A percentile compares a stretch with the other conserved stretches of the same genome.
These are phyloP conservation scores for Varroa destructor DNA, from an alignment of 1,140 invertebrate species.

Conservation along the genomic window DNA sequence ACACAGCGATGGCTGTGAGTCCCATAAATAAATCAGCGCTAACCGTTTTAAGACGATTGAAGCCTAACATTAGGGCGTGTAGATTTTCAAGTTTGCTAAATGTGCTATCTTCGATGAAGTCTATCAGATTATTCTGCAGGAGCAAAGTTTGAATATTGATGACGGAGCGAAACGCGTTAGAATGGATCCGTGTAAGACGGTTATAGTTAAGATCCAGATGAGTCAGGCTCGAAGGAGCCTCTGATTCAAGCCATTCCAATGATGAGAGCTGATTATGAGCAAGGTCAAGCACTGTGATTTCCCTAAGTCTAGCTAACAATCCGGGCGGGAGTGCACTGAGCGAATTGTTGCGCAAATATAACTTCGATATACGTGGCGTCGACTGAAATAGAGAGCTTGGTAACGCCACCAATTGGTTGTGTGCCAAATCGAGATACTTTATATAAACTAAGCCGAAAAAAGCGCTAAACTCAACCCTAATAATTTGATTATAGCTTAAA, in stretches of 20 bases:
- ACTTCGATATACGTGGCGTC: slow-evolving; percentile 35
- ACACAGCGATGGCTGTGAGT: slow-evolving; percentile 56
- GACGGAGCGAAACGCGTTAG: slow-evolving; percentile 61
- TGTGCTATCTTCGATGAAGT: slow-evolving; percentile 58
- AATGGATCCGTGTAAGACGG: slow-evolving; percentile 59
- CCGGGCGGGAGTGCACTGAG: slow-evolving; percentile 57
- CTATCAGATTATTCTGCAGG: slow-evolving; percentile 58
- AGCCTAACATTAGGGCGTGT: slow-evolving; percentile 60
- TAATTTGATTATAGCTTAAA: too few species aligned
- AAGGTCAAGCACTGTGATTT: slow-evolving; percentile 65
- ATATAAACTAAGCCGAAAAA: slow-evolving; percentile 29
- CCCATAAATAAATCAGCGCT: slow-evolving; percentile 62
- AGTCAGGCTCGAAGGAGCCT: slow-evolving; percentile 48
- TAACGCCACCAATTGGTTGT: slow-evolving; percentile 50
- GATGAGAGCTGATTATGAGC: slow-evolving; percentile 62
- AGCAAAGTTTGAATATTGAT: slow-evolving; percentile 68
- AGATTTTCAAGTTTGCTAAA: slow-evolving; percentile 67
- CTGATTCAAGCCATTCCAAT: slow-evolving; percentile 59
- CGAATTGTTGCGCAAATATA: slow-evolving; percentile 70
- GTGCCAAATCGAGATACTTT: slow-evolving; percentile 41
- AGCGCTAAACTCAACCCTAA: too few species aligned
- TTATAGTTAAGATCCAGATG: slow-evolving; percentile 68
- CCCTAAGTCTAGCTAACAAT: slow-evolving; percentile 58
- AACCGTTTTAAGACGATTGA: slow-evolving; percentile 58
- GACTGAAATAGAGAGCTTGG: too few species aligned